Percentiles rank a stretch among this genome's conserved stretches.
Conservation (phyloP, 2,113 vertebrate species). For the Platichthys stellatus region DNA sequence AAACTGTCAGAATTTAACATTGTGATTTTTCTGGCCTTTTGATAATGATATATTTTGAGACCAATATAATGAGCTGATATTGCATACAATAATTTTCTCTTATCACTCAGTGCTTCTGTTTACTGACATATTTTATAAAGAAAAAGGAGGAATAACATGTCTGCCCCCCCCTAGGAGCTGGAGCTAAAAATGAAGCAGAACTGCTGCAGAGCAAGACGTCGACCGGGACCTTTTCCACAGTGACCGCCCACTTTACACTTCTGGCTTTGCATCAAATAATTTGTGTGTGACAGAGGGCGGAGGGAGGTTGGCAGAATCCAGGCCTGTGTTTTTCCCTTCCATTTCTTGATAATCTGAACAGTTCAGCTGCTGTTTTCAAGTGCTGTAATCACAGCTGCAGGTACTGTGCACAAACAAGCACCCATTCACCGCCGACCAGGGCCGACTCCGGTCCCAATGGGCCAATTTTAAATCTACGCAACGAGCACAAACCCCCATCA, state of each 20-base stretch:
- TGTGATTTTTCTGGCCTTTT: too few relatives aligned
- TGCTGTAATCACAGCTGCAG: conserved; percentile 57
- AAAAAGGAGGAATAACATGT: conserved; percentile 25
- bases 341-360: conserved; percentile 36
- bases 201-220: conserved; percentile 12
- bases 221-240: conserved; percentile 35
- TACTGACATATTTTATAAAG: conserved; percentile 24
- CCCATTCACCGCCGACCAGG: conserved; percentile 55
- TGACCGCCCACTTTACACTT: conserved; percentile 28
- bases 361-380: conserved; percentile 31
- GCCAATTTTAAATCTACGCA: conserved; percentile 35
- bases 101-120: not conserved
- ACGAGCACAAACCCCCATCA: conserved; percentile 18
- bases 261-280: conserved; percentile 37
- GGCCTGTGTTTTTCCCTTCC: conserved; percentile 4
- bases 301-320: conserved; percentile 11
- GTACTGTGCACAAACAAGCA: conserved; percentile 50
- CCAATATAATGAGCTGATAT: too few relatives aligned
- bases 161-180: conserved; percentile 12
- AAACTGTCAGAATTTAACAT: too few relatives aligned
- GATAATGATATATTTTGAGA: too few relatives aligned
- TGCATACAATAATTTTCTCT: not conserved
- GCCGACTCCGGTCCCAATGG: conserved; percentile 25
- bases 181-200: not conserved
- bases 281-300: conserved; percentile 12